These are phyloP conservation scores for human DNA, from an alignment of 2,113 vertebrate species.

Conservation along the genomic window GRCh38 chr2:45136001-45136500, in stretches of 20 bases:
- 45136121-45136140: not conserved
- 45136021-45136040: not conserved
- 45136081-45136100: not conserved
- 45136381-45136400: not conserved
- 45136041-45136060: not conserved
- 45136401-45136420: not conserved
- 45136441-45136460: not conserved
- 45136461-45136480: not conserved
- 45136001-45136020: not conserved
- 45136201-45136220: not conserved
- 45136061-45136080: not conserved
- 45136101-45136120: not conserved
- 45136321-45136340: not conserved
- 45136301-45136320: not conserved
- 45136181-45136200: not conserved
- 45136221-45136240: not conserved
- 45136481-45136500: no score
- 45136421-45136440: not conserved
- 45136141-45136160: not conserved
- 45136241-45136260: no score
- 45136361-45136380: not conserved
- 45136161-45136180: not conserved
- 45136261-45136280: not conserved
- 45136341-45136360: not conserved
- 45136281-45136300: not conserved